phyloP scores from a whole-genome alignment of 2,797 vertebrate species.

The Aselliscus stoliczkanus region DNA sequence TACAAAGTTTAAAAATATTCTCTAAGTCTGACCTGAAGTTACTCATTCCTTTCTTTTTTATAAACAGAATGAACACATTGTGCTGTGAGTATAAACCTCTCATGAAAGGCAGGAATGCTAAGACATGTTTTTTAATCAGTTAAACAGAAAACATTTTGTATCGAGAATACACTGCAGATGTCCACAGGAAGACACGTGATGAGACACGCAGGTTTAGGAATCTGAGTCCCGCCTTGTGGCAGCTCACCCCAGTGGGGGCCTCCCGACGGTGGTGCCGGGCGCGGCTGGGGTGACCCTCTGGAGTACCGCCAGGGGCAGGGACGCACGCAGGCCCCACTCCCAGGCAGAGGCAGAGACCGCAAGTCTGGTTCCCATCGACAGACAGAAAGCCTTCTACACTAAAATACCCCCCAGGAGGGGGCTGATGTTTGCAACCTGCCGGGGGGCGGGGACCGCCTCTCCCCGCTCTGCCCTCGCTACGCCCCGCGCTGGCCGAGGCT shows the following conservation, averaged over 20 bases:
- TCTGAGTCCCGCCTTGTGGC: neutral
- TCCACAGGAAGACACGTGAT: neutral
- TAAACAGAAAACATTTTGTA: slow-evolving; percentile 58
- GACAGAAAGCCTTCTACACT: slow-evolving; percentile 72
- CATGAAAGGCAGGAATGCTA: neutral
- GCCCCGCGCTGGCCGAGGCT: slow-evolving; percentile 62
- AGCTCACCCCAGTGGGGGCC: too few relatives aligned
- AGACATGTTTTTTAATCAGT: neutral
- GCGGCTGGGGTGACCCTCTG: neutral
- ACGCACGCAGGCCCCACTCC: slow-evolving; percentile 31
- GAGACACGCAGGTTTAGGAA: slow-evolving; percentile 49
- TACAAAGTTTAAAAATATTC: neutral
- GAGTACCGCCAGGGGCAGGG: slow-evolving; percentile 51
- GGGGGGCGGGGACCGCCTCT: slow-evolving; percentile 53
- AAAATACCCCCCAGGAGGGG: slow-evolving; percentile 73
- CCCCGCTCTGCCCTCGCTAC: neutral
- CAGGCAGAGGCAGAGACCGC: slow-evolving; percentile 20
- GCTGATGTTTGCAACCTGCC: slow-evolving; percentile 58
- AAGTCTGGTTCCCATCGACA: neutral
- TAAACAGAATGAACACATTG: rapidly evolving
- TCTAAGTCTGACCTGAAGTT: neutral
- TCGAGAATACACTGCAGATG: slow-evolving; percentile 26
- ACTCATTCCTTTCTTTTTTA: too few relatives aligned
- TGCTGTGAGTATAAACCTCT: neutral
- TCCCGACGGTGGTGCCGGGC: rapidly evolving